Evolutionary conservation across 2,888 invertebrate genomes (phyloP).

Genomic region (Drosophila hawaiiensis): DNA sequence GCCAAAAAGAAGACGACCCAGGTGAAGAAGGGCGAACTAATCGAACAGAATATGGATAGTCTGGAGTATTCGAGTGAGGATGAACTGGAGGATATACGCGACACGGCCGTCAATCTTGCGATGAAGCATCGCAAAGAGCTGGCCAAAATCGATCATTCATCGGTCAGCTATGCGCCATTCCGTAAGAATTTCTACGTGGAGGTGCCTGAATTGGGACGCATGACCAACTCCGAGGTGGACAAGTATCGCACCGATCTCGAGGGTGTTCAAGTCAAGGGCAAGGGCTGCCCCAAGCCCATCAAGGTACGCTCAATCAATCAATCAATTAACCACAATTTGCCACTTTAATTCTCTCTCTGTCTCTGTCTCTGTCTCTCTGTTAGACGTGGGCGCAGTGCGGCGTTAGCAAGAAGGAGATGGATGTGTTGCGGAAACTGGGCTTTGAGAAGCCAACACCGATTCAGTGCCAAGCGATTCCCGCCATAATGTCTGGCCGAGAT

Average conservation of each 20-base stretch:
- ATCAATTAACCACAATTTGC: not conserved
- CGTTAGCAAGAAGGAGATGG: conserved; percentile 97
- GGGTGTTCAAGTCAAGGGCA: conserved; percentile 97
- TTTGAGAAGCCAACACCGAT: conserved; percentile 99
- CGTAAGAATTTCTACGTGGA: conserved; percentile 99
- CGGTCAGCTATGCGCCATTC: conserved; percentile 94
- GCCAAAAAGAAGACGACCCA: conserved; percentile 91
- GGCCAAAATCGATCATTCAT: conserved; percentile 95
- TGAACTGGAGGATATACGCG: conserved; percentile 96
- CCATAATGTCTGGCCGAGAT: conserved; percentile 98
- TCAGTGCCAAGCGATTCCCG: conserved; percentile 98
- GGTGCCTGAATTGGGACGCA: conserved; percentile 96
- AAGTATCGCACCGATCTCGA: conserved; percentile 95
- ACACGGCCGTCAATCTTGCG: conserved; percentile 94
- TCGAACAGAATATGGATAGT: conserved; percentile 99
- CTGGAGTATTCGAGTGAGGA: conserved; percentile 99
- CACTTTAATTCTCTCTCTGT: not conserved
- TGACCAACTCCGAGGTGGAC: conserved; percentile 95
- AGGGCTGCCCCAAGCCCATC: conserved; percentile 97
- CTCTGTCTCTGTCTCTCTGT: not conserved
- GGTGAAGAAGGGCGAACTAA: conserved; percentile 96
- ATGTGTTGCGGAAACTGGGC: conserved; percentile 93
- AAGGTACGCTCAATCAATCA: conserved; percentile 85
- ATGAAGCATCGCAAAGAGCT: conserved; percentile 97
- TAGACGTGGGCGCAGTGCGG: conserved; percentile 99